A percentile compares a stretch with the other conserved stretches of the same genome.
Conservation (phyloP, 1,140 invertebrate genomes). For the Drosophila prosaltans region DNA sequence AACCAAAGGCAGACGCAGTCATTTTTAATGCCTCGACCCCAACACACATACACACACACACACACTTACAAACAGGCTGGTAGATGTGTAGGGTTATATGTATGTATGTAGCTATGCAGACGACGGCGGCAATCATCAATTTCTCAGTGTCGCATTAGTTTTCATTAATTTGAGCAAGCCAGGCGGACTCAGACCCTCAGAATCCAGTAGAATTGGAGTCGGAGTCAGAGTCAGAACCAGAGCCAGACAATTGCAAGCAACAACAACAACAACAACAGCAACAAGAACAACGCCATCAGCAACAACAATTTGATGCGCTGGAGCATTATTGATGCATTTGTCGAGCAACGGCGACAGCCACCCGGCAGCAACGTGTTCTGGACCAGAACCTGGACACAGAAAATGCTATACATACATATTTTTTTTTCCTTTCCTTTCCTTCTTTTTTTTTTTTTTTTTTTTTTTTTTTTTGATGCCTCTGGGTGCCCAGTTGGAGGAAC, state of each 20-base stretch:
- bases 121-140: constrained; percentile 75
- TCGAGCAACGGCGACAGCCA: constrained; percentile 68
- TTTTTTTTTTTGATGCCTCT: background rate
- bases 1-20: constrained; percentile 67
- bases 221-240: constrained; percentile 25
- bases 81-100: background rate
- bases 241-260: constrained; percentile 49
- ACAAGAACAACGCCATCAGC: background rate
- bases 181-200: constrained; percentile 44
- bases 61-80: background rate
- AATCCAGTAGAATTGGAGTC: constrained; percentile 68
- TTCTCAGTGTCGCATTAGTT: constrained; percentile 81
- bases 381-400: constrained; percentile 39
- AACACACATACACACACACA: constrained; percentile 29
- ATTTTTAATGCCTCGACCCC: constrained; percentile 73
- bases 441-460: background rate
- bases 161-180: constrained; percentile 75
- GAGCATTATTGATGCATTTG: constrained; percentile 78
- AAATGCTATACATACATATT: background rate
- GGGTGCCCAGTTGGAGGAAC: constrained; percentile 3
- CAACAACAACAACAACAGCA: constrained; percentile 39
- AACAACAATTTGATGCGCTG: constrained; percentile 70
- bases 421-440: background rate
- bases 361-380: constrained; percentile 65
- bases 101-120: constrained; percentile 38